A percentile compares a stretch with the other conserved stretches of the same genome.
Evolutionary conservation across 2,797 vertebrate genomes (phyloP).

Genomic region (Smutsia gigantea): DNA sequence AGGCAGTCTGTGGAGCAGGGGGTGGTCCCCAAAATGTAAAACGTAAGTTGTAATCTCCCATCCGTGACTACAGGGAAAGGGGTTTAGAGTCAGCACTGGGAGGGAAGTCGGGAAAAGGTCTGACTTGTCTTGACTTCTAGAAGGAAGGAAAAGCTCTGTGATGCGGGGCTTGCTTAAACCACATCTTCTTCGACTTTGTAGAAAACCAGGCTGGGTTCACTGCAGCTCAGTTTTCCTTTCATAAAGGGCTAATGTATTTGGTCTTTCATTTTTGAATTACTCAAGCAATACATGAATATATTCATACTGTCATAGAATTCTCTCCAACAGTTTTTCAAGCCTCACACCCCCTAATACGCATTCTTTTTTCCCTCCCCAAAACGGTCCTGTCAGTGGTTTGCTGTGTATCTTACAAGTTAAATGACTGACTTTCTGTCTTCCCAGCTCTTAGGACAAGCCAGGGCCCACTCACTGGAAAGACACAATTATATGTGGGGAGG

Average conservation of each 20-base stretch:
- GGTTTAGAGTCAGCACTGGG: not conserved
- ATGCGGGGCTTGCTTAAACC: not conserved
- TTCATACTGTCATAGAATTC: not conserved
- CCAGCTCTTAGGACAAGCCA: not conserved
- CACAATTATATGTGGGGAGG: not conserved
- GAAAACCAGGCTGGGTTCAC: not conserved
- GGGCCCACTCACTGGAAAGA: not conserved
- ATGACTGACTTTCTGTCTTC: not conserved
- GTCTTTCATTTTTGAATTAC: not conserved
- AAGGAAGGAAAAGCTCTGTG: not conserved
- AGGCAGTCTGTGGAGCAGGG: not conserved
- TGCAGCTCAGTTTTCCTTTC: not conserved
- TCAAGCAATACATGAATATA: not conserved
- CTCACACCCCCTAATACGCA: fast-evolving
- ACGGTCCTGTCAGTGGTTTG: not conserved
- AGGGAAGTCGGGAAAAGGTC: not conserved
- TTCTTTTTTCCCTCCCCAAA: not conserved
- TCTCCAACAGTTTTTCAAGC: not conserved
- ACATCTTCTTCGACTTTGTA: not conserved
- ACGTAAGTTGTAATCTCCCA: not conserved
- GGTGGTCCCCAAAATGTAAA: not conserved
- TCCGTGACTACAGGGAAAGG: not conserved
- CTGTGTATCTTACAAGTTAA: not conserved
- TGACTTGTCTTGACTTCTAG: not conserved
- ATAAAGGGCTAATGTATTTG: not conserved